These are phyloP conservation scores for Sylvia borin DNA, from an alignment of 2,797 vertebrate genomes.

Conservation along the genomic window DNA sequence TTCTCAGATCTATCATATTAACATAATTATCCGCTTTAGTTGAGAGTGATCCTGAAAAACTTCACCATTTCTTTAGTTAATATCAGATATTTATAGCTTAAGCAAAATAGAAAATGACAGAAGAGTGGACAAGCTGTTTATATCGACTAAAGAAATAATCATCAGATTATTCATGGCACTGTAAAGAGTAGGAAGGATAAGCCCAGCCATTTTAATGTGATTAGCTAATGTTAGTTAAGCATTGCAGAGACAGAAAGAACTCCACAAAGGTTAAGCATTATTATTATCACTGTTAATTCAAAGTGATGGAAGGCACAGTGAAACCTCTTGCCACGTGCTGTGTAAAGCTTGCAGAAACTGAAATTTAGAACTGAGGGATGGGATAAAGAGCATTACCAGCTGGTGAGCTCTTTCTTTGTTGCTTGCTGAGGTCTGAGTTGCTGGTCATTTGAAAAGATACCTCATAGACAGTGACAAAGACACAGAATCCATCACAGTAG, in stretches of 20 bases:
- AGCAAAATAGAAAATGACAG: constrained; percentile 44
- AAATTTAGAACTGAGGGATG: constrained; percentile 2
- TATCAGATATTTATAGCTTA: constrained; percentile 20
- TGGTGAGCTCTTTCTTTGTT: neutral
- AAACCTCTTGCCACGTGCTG: neutral
- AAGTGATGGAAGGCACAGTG: neutral
- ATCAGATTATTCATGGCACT: constrained; percentile 44
- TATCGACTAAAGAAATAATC: constrained; percentile 44
- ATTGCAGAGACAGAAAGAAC: constrained; percentile 9
- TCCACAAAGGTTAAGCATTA: constrained; percentile 36
- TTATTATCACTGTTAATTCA: constrained; percentile 38
- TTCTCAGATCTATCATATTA: neutral
- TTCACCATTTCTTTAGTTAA: neutral
- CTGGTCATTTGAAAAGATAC: neutral
- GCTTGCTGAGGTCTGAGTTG: neutral
- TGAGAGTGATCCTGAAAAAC: neutral
- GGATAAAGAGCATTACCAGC: neutral
- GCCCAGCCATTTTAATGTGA: constrained; percentile 24
- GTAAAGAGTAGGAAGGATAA: constrained; percentile 46
- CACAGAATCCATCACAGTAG: neutral
- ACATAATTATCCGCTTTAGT: neutral
- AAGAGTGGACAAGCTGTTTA: constrained; percentile 53
- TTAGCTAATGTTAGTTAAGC: constrained; percentile 44
- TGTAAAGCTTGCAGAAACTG: constrained; percentile 11
- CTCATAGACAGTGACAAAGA: neutral